These are phyloP conservation scores for Plectropomus leopardus DNA, from an alignment of 2,113 vertebrate species.

Conservation along the genomic window DNA sequence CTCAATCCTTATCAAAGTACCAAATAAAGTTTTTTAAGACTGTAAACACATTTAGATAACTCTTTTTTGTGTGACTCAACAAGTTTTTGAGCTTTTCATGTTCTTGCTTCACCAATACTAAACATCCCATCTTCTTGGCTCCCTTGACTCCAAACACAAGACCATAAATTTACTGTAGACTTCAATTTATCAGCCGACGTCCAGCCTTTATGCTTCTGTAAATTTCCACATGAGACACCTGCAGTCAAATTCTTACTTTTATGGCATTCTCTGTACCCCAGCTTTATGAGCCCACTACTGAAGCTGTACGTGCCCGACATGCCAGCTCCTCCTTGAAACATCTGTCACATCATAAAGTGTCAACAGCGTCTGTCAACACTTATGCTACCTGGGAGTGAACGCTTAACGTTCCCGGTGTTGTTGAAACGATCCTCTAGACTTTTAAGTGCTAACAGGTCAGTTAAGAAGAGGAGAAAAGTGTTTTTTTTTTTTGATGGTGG, in stretches of 20 bases:
- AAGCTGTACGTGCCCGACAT: conserved; percentile 39
- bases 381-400: conserved; percentile 34
- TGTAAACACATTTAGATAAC: too few species aligned
- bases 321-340: conserved; percentile 50
- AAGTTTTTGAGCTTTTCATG: conserved; percentile 1
- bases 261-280: conserved; percentile 5
- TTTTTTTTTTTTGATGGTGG: neutral
- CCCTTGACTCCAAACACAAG: neutral
- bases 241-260: conserved; percentile 44
- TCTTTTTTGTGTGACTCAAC: neutral
- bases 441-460: neutral
- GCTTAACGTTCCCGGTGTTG: neutral
- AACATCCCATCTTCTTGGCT: neutral
- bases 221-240: conserved; percentile 43
- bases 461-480: neutral
- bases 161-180: neutral
- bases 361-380: conserved; percentile 55
- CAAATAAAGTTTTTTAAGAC: too few species aligned
- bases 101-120: neutral
- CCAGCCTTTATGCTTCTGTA: conserved; percentile 19
- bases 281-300: conserved; percentile 55
- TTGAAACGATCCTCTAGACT: neutral
- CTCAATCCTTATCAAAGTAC: neutral
- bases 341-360: conserved; percentile 66
- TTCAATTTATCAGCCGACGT: neutral